phyloP scores from a whole-genome alignment of 2,797 vertebrate genomes.

The Chaetophractus vellerosus region DNA sequence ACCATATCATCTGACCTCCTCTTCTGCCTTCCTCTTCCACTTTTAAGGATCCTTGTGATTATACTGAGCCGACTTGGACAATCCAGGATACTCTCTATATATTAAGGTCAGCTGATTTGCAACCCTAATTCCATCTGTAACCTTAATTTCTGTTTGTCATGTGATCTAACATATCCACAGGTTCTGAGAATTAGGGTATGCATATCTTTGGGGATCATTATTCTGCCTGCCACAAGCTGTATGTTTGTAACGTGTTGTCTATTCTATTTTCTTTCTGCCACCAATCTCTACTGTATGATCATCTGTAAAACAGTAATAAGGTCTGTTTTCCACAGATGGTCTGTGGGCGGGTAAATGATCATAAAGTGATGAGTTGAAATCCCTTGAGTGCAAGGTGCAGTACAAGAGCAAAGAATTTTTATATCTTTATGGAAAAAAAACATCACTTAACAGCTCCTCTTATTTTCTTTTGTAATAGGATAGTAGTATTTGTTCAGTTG shows the following conservation, averaged over 20 bases:
- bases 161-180: neutral
- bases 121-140: neutral
- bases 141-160: neutral
- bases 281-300: neutral
- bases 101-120: neutral
- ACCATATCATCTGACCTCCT: neutral
- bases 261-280: neutral
- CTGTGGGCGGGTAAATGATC: neutral
- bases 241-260: slow-evolving; percentile 37
- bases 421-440: slow-evolving; percentile 53
- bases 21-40: neutral
- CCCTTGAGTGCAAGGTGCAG: neutral
- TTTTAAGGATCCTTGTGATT: neutral
- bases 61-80: neutral
- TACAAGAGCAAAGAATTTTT: slow-evolving; percentile 26
- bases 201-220: neutral
- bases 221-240: neutral
- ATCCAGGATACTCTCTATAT: neutral
- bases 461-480: slow-evolving; percentile 15
- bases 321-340: slow-evolving; percentile 55
- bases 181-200: neutral
- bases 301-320: neutral
- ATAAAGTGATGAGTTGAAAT: slow-evolving; percentile 56
- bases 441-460: neutral
- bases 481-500: neutral